phyloP scores from a whole-genome alignment of 2,113 vertebrate genomes.

The Lepisosteus osseus region DNA sequence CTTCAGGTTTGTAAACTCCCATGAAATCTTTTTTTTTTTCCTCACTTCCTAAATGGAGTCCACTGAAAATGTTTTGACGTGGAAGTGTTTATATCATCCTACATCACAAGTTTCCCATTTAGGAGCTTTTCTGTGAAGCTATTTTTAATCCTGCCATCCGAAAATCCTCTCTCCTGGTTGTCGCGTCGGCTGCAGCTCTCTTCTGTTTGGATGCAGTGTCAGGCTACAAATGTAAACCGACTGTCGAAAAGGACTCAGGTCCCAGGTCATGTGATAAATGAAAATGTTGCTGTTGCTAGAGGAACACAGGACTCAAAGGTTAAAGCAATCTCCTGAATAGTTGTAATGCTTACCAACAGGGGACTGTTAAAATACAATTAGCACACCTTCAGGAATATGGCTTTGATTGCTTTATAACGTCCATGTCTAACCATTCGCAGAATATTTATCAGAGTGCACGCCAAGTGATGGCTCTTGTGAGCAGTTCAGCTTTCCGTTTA shows the following conservation, averaged over 20 bases:
- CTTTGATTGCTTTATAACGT: not conserved
- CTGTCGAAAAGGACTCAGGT: too few species aligned
- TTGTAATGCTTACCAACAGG: not conserved
- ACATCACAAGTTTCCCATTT: too few species aligned
- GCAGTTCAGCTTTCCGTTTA: not conserved
- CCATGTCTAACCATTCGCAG: not conserved
- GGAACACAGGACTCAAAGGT: not conserved
- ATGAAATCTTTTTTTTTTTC: too few species aligned
- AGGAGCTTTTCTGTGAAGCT: too few species aligned
- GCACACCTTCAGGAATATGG: not conserved
- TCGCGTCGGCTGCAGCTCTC: too few species aligned
- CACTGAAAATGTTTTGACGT: too few species aligned
- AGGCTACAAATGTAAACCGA: too few species aligned
- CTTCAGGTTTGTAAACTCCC: not conserved
- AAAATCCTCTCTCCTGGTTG: too few species aligned
- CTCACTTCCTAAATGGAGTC: too few species aligned
- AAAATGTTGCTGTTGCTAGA: not conserved
- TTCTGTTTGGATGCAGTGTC: too few species aligned
- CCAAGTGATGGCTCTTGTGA: not conserved
- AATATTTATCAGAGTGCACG: not conserved
- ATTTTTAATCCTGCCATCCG: too few species aligned
- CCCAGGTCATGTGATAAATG: not conserved
- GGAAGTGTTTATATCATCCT: too few species aligned
- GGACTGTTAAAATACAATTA: not conserved
- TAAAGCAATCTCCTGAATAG: conserved; percentile 9